Percentiles rank a stretch among this genome's conserved stretches.
Conservation (phyloP, 2,797 vertebrate species). For the Melopsittacus undulatus region DNA sequence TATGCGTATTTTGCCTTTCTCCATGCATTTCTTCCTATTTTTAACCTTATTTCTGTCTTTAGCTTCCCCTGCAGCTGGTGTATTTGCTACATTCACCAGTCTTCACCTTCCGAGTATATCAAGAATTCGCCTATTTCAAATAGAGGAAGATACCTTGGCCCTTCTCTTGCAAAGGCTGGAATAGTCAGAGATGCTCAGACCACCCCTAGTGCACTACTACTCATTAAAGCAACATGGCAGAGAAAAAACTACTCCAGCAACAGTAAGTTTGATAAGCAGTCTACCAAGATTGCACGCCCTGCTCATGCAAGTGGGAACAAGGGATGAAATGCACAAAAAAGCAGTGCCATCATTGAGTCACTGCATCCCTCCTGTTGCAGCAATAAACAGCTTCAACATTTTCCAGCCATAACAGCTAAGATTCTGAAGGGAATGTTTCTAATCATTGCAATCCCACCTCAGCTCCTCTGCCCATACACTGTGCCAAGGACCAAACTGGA, state of each 20-base stretch:
- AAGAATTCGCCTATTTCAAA: not conserved
- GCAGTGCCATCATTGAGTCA: not conserved
- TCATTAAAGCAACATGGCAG: accelerated
- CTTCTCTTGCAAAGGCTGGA: not conserved
- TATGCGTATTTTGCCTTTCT: not conserved
- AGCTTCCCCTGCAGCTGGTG: not conserved
- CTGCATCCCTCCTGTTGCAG: not conserved
- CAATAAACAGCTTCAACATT: not conserved
- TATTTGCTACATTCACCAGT: not conserved
- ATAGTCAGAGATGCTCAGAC: accelerated
- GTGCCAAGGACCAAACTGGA: not conserved
- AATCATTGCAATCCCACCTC: not conserved
- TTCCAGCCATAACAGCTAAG: not conserved
- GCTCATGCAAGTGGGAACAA: not conserved
- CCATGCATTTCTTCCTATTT: accelerated
- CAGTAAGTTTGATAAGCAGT: not conserved
- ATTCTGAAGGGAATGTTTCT: not conserved
- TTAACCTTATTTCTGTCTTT: not conserved
- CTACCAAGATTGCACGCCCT: not conserved
- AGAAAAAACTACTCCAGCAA: not conserved
- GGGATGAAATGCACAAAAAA: not conserved
- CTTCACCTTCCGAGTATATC: not conserved
- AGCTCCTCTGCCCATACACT: not conserved
- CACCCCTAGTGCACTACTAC: not conserved
- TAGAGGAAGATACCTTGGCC: not conserved